Percentiles rank a stretch among this genome's conserved stretches.
Evolutionary conservation across 2,888 invertebrate genomes (phyloP).

Genomic region (Petrolisthes manimaculis): DNA sequence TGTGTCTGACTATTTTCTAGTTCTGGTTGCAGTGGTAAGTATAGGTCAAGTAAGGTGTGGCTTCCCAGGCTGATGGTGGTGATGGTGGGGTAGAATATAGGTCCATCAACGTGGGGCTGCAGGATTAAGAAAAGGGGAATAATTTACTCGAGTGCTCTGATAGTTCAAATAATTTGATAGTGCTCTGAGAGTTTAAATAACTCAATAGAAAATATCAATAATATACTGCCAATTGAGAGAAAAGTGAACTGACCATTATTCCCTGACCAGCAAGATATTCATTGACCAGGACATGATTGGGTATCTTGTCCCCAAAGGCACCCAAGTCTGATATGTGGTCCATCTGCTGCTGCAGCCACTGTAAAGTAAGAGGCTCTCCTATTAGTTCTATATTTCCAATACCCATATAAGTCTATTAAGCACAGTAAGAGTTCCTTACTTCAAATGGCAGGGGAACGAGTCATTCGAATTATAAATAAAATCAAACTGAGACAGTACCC

Average conservation of each 20-base stretch:
- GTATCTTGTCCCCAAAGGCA: slow-evolving; percentile 79
- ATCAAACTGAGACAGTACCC: background rate
- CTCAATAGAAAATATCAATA: too few relatives aligned
- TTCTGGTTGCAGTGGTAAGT: slow-evolving; percentile 67
- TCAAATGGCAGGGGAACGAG: too few relatives aligned
- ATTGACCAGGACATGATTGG: slow-evolving; percentile 95
- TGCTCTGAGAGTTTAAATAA: too few relatives aligned
- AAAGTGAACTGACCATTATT: slow-evolving; percentile 78
- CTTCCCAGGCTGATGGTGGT: slow-evolving; percentile 93
- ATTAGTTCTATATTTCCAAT: too few relatives aligned
- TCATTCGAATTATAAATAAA: background rate
- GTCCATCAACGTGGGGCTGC: slow-evolving; percentile 91
- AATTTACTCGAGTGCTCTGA: too few relatives aligned
- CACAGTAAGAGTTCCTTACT: background rate
- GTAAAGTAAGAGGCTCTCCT: slow-evolving; percentile 29
- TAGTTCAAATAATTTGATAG: too few relatives aligned
- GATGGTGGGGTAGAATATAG: slow-evolving; percentile 91
- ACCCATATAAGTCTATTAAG: background rate
- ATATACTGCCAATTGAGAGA: background rate
- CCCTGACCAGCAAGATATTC: slow-evolving; percentile 95
- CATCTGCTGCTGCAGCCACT: slow-evolving; percentile 84
- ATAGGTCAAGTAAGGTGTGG: slow-evolving; percentile 90
- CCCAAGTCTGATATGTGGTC: slow-evolving; percentile 79
- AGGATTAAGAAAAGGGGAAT: slow-evolving; percentile 69
- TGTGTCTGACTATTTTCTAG: background rate